Base-by-base conservation (phyloP, 1,140 invertebrate genomes). In the Ostrea denselamellosa region DNA sequence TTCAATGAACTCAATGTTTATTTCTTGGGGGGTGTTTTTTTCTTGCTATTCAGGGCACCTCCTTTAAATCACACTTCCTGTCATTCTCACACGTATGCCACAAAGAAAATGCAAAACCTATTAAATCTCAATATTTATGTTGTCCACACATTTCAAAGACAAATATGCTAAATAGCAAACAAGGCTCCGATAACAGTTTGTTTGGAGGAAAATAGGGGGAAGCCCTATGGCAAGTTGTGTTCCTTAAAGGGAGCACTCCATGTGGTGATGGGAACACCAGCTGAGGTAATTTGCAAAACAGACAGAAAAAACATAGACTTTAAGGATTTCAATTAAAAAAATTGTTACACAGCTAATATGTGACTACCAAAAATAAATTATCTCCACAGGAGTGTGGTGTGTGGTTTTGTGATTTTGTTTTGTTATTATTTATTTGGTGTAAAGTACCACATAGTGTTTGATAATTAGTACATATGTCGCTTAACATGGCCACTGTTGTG, bases 51-150 rank as follows among this genome's bases (percentile, higher is more conserved):
- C 68, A 77, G 22, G 28, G 25, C 7, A 77, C 68, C 25, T 28
- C 68, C 68, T 28, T 28, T 77, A 77, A 77, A 34, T 77, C 68
- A 77, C 68, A 77, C 68, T 77, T 77, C 68, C 68, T 77, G 68
- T 77, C 10, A 25, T 28, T 77, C 17, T 77, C 8, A 8, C 68
- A 77, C 68, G 68, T 14, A 25, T 25, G 10, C 68, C 34, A 77
- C 68, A 77, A 77, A 77, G 68, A 77, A 77, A 77, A 77, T 77
- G 68, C 68, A 77, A 77, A 71, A 77, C 22, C 28, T 77, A 14
- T 10, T 7, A 77, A 77, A 77, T 77, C 22, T 77, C 68, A 77
- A 77, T 77, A 77, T 77, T 77, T 77, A 77, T 77, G 68, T 77
- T 77, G 68, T 77, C 68, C 68, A 77, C 68, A 34, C 68, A 77